Conservation (phyloP, 2,888 invertebrate genomes). For the Drosophila austrosaltans region DNA sequence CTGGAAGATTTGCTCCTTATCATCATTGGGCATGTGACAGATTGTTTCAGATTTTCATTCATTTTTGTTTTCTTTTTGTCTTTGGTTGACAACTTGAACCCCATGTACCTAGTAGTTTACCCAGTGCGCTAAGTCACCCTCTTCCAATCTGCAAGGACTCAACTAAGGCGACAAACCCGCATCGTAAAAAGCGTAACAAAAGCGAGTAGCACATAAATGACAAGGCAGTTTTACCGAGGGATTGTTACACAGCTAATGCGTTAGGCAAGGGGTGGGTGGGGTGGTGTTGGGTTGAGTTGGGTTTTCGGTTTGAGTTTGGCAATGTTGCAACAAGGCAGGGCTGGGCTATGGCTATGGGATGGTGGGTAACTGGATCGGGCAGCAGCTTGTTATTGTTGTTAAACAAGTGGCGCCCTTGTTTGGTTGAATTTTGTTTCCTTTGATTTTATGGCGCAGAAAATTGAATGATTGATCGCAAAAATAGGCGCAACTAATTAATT, state of each 20-base stretch:
- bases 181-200: conserved; percentile 56
- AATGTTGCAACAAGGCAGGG: conserved; percentile 44
- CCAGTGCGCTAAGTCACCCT: conserved; percentile 2
- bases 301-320: conserved; percentile 1
- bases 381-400: conserved; percentile 28
- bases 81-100: conserved; percentile 10
- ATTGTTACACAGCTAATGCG: neutral
- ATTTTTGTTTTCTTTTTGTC: neutral
- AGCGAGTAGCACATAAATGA: conserved; percentile 56
- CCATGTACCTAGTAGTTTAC: neutral
- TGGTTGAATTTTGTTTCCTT: conserved; percentile 32
- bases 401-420: conserved; percentile 54
- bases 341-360: neutral
- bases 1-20: neutral
- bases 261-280: conserved; percentile 9
- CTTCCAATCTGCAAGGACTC: conserved; percentile 22
- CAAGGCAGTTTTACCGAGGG: conserved; percentile 50
- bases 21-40: conserved; percentile 58
- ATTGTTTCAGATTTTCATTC: conserved; percentile 43
- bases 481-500: conserved; percentile 83
- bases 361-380: conserved; percentile 9
- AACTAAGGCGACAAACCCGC: conserved; percentile 31
- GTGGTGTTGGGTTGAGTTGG: conserved; percentile 2
- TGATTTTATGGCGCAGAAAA: conserved; percentile 82
- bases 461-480: conserved; percentile 82